These are phyloP conservation scores for Glaucopsyche alexis DNA, from an alignment of 2,888 invertebrate species.

Conservation along the genomic window DNA sequence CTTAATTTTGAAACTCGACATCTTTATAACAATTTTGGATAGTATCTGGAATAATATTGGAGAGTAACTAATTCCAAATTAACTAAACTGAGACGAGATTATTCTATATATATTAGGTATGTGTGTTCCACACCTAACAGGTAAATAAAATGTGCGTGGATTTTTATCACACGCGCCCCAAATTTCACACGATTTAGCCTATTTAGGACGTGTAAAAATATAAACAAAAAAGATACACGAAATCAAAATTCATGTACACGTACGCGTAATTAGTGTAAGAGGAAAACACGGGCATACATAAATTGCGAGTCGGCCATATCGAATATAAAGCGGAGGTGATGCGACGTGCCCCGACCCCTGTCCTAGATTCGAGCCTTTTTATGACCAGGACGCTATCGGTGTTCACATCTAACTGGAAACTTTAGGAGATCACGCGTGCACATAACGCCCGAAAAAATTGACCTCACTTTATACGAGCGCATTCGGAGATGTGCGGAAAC, in stretches of 20 bases:
- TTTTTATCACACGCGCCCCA: background rate
- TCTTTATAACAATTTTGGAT: background rate
- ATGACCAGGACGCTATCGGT: constrained; percentile 72
- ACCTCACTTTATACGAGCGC: constrained; percentile 18
- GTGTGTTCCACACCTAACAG: background rate
- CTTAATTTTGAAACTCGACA: background rate
- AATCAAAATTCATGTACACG: constrained; percentile 36
- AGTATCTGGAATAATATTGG: background rate
- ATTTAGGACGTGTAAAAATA: background rate
- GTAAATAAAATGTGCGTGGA: background rate
- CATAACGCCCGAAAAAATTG: constrained; percentile 39
- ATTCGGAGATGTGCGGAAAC: background rate
- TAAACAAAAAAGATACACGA: background rate
- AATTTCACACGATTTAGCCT: background rate
- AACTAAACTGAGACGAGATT: background rate
- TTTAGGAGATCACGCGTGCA: constrained; percentile 70
- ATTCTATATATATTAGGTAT: background rate
- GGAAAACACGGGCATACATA: constrained; percentile 54
- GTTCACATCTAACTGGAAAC: constrained; percentile 67
- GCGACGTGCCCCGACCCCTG: constrained; percentile 57
- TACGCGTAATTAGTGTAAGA: constrained; percentile 51
- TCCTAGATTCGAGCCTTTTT: constrained; percentile 71
- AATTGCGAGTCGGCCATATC: constrained; percentile 67
- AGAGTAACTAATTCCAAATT: background rate
- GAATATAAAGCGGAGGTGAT: constrained; percentile 70